Evolutionary conservation across 2,797 vertebrate genomes (phyloP).

Genomic region (Acipenser transmontanus): DNA sequence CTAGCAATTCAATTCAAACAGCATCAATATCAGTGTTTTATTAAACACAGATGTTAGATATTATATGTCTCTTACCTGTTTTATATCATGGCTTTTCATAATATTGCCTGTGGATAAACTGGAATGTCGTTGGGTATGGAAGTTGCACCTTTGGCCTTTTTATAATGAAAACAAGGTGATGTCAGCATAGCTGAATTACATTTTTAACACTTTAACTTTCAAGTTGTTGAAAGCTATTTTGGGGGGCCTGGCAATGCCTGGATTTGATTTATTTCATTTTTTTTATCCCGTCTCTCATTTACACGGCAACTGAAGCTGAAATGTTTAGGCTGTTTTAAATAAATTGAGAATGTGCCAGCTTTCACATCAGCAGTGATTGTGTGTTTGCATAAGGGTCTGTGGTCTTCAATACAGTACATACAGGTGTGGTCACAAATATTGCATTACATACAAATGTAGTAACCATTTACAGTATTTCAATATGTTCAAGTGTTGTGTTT

Average conservation of each 20-base stretch:
- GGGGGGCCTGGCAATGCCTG: no score
- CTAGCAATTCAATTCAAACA: no score
- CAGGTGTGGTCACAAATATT: no score
- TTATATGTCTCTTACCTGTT: slow-evolving; percentile 22
- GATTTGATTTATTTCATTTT: no score
- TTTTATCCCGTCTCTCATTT: neutral
- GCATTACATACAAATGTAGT: no score
- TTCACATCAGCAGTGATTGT: no score
- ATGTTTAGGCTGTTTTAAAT: neutral
- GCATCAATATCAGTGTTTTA: slow-evolving; percentile 6
- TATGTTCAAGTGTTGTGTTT: no score
- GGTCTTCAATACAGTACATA: no score
- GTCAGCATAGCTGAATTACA: neutral
- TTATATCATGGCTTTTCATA: slow-evolving; percentile 12
- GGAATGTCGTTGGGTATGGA: slow-evolving; percentile 11
- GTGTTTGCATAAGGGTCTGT: no score
- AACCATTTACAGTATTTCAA: no score
- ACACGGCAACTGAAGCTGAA: neutral
- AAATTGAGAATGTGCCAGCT: no score
- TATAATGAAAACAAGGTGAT: slow-evolving; percentile 19
- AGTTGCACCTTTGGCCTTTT: slow-evolving; percentile 5
- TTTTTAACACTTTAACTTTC: slow-evolving; percentile 6
- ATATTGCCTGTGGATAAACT: slow-evolving; percentile 13
- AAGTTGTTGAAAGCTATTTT: neutral
- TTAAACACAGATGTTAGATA: slow-evolving; percentile 33